phyloP scores from a whole-genome alignment of 2,797 vertebrate species.

The Macropodus opercularis region DNA sequence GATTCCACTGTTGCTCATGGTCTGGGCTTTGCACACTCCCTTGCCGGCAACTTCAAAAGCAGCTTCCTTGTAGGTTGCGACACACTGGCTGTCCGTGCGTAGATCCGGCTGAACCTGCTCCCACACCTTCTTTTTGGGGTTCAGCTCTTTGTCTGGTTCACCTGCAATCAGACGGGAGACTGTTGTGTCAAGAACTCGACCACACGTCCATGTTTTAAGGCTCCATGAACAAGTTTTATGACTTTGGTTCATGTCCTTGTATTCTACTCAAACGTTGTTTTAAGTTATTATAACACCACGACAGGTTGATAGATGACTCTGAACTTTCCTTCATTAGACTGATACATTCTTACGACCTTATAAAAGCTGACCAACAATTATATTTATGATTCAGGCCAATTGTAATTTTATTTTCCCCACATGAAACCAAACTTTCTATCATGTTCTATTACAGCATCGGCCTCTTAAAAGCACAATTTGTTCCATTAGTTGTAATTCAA shows the following conservation, averaged over 20 bases:
- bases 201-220: constrained; percentile 4
- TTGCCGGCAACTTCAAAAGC: constrained; percentile 93
- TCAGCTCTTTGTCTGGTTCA: constrained; percentile 96
- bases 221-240: not conserved
- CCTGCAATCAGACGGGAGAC: constrained; percentile 76
- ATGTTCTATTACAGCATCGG: constrained; percentile 29
- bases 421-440: constrained; percentile 29
- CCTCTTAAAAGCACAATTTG: constrained; percentile 40
- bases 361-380: constrained; percentile 25
- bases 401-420: constrained; percentile 33
- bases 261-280: constrained; percentile 7
- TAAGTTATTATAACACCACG: not conserved
- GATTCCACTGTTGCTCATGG: constrained; percentile 93
- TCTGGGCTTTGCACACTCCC: constrained; percentile 92
- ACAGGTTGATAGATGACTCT: constrained; percentile 19
- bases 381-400: constrained; percentile 16
- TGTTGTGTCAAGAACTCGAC: constrained; percentile 2
- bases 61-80: constrained; percentile 94
- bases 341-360: constrained; percentile 13
- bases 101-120: constrained; percentile 97
- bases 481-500: constrained; percentile 47
- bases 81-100: constrained; percentile 85
- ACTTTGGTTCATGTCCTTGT: constrained; percentile 11
- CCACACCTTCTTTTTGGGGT: constrained; percentile 99
- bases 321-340: constrained; percentile 14